Evolutionary conservation across 1,140 invertebrate genomes (phyloP).

Genomic region (Asobara japonica): DNA sequence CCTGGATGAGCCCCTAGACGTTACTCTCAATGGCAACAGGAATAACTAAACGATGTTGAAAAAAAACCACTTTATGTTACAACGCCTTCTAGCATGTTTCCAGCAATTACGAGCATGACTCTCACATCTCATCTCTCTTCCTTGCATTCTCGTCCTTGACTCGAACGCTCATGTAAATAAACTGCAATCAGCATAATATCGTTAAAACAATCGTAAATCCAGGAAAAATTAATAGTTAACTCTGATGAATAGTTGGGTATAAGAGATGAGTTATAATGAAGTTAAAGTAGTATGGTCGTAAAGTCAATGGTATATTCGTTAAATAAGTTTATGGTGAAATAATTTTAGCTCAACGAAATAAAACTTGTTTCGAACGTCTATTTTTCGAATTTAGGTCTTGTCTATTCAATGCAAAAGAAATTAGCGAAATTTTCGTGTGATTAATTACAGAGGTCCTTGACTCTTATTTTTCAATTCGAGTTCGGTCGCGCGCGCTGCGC

Average conservation of each 20-base stretch:
- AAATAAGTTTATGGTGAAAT: no score
- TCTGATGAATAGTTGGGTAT: background rate
- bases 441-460: no score
- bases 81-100: background rate
- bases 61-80: background rate
- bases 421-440: no score
- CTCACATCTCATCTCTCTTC: background rate
- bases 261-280: background rate
- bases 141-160: background rate
- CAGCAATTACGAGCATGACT: background rate
- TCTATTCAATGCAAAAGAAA: no score
- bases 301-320: no score
- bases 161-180: slow-evolving; percentile 18
- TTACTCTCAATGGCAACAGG: slow-evolving; percentile 56
- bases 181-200: background rate
- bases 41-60: slow-evolving; percentile 46
- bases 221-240: background rate
- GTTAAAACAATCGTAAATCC: background rate
- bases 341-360: no score
- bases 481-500: no score
- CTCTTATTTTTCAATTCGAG: no score
- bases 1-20: slow-evolving; percentile 62
- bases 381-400: no score
- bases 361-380: no score
- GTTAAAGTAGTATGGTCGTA: no score